Percentiles rank a stretch among this genome's conserved stretches.
phyloP scores from a whole-genome alignment of 2,797 vertebrate species.

The Perodicticus potto region DNA sequence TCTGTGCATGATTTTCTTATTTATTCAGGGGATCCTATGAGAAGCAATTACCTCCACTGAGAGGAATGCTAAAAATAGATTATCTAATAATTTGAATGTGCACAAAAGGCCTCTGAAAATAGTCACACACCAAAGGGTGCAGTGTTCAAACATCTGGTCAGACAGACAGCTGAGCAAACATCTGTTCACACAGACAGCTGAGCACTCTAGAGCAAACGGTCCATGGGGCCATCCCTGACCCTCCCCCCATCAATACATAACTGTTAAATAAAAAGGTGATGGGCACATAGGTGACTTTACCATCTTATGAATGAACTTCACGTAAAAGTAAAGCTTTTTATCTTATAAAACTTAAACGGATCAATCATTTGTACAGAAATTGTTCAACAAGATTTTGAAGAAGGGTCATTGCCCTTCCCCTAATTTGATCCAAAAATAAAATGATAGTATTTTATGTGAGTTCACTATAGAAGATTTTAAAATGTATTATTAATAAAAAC shows the following conservation, averaged over 20 bases:
- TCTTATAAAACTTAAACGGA: neutral
- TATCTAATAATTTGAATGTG: constrained; percentile 69
- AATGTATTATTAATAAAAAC: neutral
- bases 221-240: too few species aligned
- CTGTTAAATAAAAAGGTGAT: constrained; percentile 20
- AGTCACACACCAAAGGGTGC: neutral
- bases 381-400: constrained; percentile 22
- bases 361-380: constrained; percentile 51
- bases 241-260: too few species aligned
- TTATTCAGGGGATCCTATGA: constrained; percentile 56
- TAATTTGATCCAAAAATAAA: neutral
- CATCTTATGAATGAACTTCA: constrained; percentile 25
- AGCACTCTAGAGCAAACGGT: too few species aligned
- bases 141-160: too few species aligned
- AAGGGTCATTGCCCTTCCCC: constrained; percentile 15
- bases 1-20: neutral
- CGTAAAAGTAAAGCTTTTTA: constrained; percentile 63
- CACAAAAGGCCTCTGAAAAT: neutral
- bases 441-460: neutral
- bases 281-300: constrained; percentile 49
- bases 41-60: constrained; percentile 56
- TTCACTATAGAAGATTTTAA: neutral
- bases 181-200: too few species aligned
- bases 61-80: constrained; percentile 36
- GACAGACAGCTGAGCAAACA: too few species aligned